These are phyloP conservation scores for Heliconius aoede DNA, from an alignment of 2,888 invertebrate genomes.

Conservation along the genomic window DNA sequence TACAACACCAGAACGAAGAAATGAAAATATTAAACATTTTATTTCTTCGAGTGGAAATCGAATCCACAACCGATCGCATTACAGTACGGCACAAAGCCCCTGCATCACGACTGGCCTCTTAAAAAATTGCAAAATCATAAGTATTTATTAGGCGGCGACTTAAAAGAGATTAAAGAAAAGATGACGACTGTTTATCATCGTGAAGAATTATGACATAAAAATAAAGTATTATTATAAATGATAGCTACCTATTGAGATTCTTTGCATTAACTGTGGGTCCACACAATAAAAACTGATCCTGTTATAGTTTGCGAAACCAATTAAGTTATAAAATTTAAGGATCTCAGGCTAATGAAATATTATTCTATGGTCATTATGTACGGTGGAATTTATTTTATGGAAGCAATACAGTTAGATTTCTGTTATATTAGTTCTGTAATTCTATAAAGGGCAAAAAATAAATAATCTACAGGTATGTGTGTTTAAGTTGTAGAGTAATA, in stretches of 20 bases:
- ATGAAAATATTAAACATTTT: too few species aligned
- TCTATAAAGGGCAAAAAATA: too few species aligned
- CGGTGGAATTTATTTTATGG: slow-evolving; percentile 55
- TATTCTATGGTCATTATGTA: slow-evolving; percentile 72
- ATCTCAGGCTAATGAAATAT: slow-evolving; percentile 78
- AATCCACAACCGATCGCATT: too few species aligned
- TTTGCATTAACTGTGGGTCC: slow-evolving; percentile 61
- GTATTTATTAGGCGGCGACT: slow-evolving; percentile 29
- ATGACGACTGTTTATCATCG: slow-evolving; percentile 64
- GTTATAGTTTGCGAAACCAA: slow-evolving; percentile 80
- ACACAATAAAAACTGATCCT: slow-evolving; percentile 75
- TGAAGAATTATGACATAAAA: slow-evolving; percentile 70
- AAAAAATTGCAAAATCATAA: slow-evolving; percentile 22
- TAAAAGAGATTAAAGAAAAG: slow-evolving; percentile 54
- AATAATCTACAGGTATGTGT: too few species aligned
- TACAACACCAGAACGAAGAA: too few species aligned
- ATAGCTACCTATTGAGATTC: slow-evolving; percentile 57
- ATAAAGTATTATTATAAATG: slow-evolving; percentile 62
- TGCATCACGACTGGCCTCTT: neutral
- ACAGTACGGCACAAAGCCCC: too few species aligned
- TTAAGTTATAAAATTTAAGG: slow-evolving; percentile 80
- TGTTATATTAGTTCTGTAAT: neutral
- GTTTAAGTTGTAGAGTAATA: too few species aligned
- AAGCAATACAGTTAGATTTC: slow-evolving; percentile 57
- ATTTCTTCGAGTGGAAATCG: too few species aligned